Evolutionary conservation across 2,113 vertebrate genomes (phyloP), one percentile per base, ranked within the genome.

Genomic region (Choloepus hoffmanni): DNA sequence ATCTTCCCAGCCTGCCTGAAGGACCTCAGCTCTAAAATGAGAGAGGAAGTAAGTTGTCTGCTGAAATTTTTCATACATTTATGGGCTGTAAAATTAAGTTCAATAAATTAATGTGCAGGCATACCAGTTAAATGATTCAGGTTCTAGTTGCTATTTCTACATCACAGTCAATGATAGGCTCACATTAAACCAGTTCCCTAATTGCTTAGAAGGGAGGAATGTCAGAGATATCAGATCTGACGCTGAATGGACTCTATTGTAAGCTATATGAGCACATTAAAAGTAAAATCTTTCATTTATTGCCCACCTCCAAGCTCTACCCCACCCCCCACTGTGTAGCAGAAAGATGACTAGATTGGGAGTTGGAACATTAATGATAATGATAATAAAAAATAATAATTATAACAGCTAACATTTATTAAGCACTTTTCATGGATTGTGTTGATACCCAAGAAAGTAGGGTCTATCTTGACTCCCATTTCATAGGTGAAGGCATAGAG

Each of bases 71-170:
- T 19, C 43, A 40, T 36, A 70, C 0, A 0, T 68, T 78, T 43
- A 63, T 62, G 5, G 19, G 19, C 90, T 14, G 4, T 88, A 60
- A 93, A 84, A 68, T 26, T n/a, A 74, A 90, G 92, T 89, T 86
- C 16, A 83, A 2, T 45, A 79, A 70, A 60, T 76, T 72, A 67
- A 63, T 65, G 10, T 62, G 30, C 82, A 40, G 45, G 10, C 89
- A 90, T 40, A 7, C 6, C 67, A 81, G 53, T 73, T 88, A 96
- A 79, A 82, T 67, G 13, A 48, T 77, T 26, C 48, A 73, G 8
- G 7, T 92, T 95, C 53, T 78, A 26, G 5, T 90, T 94, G 86
- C 60, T 53, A 62, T 94, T 82, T 85, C 74, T 68, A 53, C 18
- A 36, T 77, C 88, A 74, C 2, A 6, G 8, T 89, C 55, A 89